phyloP scores from a whole-genome alignment of 92 coral and sea anemone species.

The Zoanthus gigantus region DNA sequence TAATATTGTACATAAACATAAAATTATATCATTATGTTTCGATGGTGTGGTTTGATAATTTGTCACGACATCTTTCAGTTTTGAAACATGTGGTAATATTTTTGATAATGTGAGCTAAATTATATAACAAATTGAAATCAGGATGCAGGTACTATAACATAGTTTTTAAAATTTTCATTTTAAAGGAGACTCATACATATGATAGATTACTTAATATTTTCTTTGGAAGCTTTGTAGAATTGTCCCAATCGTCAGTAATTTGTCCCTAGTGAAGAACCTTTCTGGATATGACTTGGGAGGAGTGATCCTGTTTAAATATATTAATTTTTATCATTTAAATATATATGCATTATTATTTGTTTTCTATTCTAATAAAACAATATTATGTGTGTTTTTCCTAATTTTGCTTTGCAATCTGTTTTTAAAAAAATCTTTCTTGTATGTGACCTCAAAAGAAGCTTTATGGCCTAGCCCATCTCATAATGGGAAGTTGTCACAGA shows the following conservation, averaged over 20 bases:
- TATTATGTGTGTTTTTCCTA: background rate
- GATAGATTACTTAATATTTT: too few relatives aligned
- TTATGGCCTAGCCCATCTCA: background rate
- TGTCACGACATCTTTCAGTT: background rate
- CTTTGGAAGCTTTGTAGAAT: too few relatives aligned
- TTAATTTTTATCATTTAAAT: too few relatives aligned
- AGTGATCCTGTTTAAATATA: too few relatives aligned
- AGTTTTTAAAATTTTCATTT: background rate
- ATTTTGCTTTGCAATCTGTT: background rate
- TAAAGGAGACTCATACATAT: too few relatives aligned
- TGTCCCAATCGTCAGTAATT: too few relatives aligned
- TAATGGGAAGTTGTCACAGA: background rate
- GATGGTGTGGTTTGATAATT: background rate
- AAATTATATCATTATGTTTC: background rate
- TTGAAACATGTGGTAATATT: background rate
- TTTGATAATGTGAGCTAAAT: background rate
- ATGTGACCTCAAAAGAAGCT: constrained; percentile 7
- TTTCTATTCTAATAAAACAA: background rate
- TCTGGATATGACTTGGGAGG: too few relatives aligned
- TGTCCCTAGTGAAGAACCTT: too few relatives aligned
- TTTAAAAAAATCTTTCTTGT: background rate
- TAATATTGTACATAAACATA: background rate
- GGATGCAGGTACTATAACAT: background rate
- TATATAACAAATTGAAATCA: background rate
- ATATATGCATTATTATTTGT: too few relatives aligned